Percentiles rank a stretch among this genome's conserved stretches.
Evolutionary conservation across 2,888 invertebrate genomes (phyloP).

Genomic region (Acanthococcus lagerstroemiae): DNA sequence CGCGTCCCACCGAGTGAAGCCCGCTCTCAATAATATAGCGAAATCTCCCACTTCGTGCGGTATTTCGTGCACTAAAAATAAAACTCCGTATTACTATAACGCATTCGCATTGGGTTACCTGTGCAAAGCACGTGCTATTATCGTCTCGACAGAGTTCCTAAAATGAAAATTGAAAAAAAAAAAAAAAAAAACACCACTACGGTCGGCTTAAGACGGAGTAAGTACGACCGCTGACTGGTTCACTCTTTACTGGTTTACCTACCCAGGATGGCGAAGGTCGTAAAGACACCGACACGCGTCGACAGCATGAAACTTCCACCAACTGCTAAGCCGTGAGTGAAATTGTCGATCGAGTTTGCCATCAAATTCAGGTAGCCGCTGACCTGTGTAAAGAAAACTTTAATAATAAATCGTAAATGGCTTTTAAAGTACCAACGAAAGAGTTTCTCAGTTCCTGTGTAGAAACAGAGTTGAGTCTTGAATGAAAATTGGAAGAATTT

Average conservation of each 20-base stretch:
- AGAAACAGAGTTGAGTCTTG: too few species aligned
- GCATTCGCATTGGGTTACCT: background rate
- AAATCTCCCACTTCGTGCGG: slow-evolving; percentile 99
- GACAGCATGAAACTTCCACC: slow-evolving; percentile 95
- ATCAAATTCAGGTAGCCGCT: slow-evolving; percentile 89
- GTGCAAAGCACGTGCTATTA: too few species aligned
- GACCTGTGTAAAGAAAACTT: slow-evolving; percentile 46
- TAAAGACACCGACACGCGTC: slow-evolving; percentile 76
- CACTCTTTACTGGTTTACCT: too few species aligned
- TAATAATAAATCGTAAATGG: too few species aligned
- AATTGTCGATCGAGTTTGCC: slow-evolving; percentile 96
- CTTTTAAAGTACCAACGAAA: too few species aligned
- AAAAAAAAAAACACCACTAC: too few species aligned
- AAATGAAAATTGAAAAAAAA: slow-evolving; percentile 34
- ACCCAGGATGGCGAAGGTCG: slow-evolving; percentile 71
- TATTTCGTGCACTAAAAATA: slow-evolving; percentile 70
- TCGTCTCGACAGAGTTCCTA: too few species aligned
- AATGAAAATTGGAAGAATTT: too few species aligned
- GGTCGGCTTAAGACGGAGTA: too few species aligned
- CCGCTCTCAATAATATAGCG: slow-evolving; percentile 84
- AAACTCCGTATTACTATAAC: background rate
- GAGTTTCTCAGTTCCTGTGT: too few species aligned
- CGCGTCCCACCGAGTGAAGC: slow-evolving; percentile 88
- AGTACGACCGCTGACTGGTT: too few species aligned
- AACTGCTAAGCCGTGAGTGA: slow-evolving; percentile 93